These are phyloP conservation scores for Drosophila aff. DNA, from an alignment of 1,140 invertebrate species.

Conservation along the genomic window DNA sequence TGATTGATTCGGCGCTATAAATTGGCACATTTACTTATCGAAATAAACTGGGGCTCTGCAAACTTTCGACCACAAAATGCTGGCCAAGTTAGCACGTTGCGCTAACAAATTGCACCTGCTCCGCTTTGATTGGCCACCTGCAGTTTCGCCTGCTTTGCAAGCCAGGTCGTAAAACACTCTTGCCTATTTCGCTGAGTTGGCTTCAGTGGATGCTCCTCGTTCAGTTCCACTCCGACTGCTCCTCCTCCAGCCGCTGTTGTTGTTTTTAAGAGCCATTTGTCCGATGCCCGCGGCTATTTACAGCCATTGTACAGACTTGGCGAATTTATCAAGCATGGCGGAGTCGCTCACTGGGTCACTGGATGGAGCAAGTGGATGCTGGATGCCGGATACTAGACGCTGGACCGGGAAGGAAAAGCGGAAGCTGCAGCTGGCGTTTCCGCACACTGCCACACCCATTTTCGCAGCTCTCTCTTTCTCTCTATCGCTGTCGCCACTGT, in stretches of 20 bases:
- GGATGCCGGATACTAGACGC: constrained; percentile 1
- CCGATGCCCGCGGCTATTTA: constrained; percentile 58
- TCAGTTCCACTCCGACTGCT: not conserved
- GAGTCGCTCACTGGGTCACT: constrained; percentile 58
- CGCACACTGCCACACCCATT: constrained; percentile 3
- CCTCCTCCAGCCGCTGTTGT: constrained; percentile 17
- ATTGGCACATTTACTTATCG: constrained; percentile 54
- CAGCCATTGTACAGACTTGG: constrained; percentile 62
- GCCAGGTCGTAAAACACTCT: constrained; percentile 56
- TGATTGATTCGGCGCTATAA: constrained; percentile 48
- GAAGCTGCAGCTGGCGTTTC: constrained; percentile 50
- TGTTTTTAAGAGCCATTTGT: constrained; percentile 62
- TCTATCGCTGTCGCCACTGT: not conserved
- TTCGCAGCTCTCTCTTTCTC: constrained; percentile 1
- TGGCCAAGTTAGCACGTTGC: constrained; percentile 57
- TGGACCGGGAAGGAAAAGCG: constrained; percentile 14
- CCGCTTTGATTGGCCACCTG: constrained; percentile 49
- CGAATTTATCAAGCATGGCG: constrained; percentile 59
- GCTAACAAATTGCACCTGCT: constrained; percentile 55
- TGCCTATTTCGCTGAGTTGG: constrained; percentile 59
- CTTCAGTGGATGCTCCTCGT: constrained; percentile 6
- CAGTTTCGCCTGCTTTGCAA: constrained; percentile 14
- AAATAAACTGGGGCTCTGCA: constrained; percentile 38
- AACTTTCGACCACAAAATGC: constrained; percentile 60
- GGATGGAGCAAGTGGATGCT: constrained; percentile 21